These are phyloP conservation scores for Bradynema listronoti DNA, from an alignment of 1,140 invertebrate genomes.

Conservation along the genomic window DNA sequence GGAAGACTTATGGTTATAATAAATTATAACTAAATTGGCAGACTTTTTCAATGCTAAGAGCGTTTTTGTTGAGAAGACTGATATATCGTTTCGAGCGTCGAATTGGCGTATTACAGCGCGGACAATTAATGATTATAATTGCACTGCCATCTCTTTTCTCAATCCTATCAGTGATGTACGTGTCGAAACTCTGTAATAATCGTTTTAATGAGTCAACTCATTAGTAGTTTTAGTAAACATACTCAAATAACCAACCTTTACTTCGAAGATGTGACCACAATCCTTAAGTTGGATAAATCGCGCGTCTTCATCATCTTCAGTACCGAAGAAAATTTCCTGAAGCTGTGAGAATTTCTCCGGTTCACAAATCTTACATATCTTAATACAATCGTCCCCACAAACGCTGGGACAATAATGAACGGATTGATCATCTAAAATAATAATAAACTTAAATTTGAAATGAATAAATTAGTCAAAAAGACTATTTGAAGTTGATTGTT, in stretches of 20 bases:
- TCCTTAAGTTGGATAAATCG: slow-evolving; percentile 45
- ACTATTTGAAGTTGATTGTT: too few species aligned
- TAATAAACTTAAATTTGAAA: too few species aligned
- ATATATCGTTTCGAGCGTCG: slow-evolving; percentile 23
- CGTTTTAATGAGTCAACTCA: too few species aligned
- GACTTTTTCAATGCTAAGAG: slow-evolving; percentile 20
- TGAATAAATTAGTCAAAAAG: too few species aligned
- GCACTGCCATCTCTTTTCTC: background rate
- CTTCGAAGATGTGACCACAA: slow-evolving; percentile 51
- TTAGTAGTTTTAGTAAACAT: background rate
- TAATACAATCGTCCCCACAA: slow-evolving; percentile 58
- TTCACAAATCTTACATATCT: slow-evolving; percentile 37
- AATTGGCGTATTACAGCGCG: slow-evolving; percentile 15
- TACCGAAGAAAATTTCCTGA: slow-evolving; percentile 58
- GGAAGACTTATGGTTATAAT: too few species aligned
- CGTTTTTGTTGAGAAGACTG: slow-evolving; percentile 18
- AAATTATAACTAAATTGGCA: background rate
- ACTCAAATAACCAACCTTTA: slow-evolving; percentile 9
- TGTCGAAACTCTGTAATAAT: background rate
- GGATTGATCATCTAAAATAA: too few species aligned
- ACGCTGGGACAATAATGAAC: slow-evolving; percentile 36
- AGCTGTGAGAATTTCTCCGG: slow-evolving; percentile 40
- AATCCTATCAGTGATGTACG: background rate
- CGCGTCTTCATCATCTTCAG: slow-evolving; percentile 57
- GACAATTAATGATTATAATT: slow-evolving; percentile 16